Percentiles rank a stretch among this genome's conserved stretches.
Conservation (phyloP, 1,140 invertebrate species). For the Antheraea mylitta region DNA sequence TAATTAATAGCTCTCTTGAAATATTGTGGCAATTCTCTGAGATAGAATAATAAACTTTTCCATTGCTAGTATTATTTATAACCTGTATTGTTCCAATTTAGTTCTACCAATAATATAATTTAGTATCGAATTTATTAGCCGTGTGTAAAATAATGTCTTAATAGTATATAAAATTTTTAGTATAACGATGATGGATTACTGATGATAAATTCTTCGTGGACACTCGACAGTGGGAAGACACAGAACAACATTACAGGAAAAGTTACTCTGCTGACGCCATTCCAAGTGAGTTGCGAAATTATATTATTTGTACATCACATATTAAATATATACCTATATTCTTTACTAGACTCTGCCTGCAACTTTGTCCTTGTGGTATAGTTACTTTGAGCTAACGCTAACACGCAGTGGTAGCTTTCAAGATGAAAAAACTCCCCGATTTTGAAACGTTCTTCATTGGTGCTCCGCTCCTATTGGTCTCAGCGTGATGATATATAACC, state of each 20-base stretch:
- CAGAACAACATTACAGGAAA: constrained; percentile 69
- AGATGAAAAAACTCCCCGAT: no score
- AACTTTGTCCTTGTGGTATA: no score
- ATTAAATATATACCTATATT: background rate
- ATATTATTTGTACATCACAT: background rate
- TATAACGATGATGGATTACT: constrained; percentile 73
- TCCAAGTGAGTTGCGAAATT: constrained; percentile 52
- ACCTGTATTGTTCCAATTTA: background rate
- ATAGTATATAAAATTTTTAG: constrained; percentile 37
- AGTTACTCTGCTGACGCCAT: constrained; percentile 63
- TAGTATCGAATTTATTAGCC: background rate
- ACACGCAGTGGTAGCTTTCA: no score
- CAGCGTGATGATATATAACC: no score
- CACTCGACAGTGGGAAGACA: constrained; percentile 46
- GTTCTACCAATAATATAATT: background rate
- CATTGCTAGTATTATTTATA: no score
- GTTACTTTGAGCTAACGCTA: no score
- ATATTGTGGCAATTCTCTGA: no score
- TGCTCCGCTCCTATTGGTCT: no score
- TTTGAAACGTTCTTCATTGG: no score
- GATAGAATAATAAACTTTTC: no score
- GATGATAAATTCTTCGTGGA: constrained; percentile 77
- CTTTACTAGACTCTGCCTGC: no score
- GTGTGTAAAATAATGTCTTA: background rate
- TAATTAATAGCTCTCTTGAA: no score